Percentiles rank a stretch among this genome's conserved stretches.
Evolutionary conservation across 2,888 invertebrate genomes (phyloP).

Genomic region (Papilio elwesi): DNA sequence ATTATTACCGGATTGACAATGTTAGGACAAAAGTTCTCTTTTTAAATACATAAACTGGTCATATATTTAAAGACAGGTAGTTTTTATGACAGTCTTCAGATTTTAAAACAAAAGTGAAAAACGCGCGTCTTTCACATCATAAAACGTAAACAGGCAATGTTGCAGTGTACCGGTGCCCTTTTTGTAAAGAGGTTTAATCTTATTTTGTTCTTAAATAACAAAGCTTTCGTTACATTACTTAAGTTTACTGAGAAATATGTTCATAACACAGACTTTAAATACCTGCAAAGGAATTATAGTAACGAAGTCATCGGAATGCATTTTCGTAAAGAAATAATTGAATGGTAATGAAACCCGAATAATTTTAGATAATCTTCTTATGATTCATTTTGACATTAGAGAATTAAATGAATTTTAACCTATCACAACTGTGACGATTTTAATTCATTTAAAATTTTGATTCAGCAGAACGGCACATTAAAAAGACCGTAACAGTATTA

Average conservation of each 20-base stretch:
- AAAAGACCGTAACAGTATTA: too few species aligned
- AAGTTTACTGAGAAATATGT: not conserved
- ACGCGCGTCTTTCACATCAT: not conserved
- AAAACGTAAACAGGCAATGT: constrained; percentile 14
- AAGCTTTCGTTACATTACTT: not conserved
- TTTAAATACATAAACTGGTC: constrained; percentile 1
- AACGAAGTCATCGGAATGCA: not conserved
- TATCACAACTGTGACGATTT: too few species aligned
- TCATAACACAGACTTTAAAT: not conserved
- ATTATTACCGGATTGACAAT: too few species aligned
- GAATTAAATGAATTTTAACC: too few species aligned
- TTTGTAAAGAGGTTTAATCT: not conserved
- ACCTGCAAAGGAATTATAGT: not conserved
- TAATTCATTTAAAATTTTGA: too few species aligned
- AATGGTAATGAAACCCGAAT: too few species aligned
- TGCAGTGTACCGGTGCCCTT: not conserved
- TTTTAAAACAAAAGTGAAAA: constrained; percentile 22
- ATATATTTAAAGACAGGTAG: constrained; percentile 8
- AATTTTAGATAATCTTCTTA: too few species aligned
- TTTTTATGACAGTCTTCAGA: constrained; percentile 25
- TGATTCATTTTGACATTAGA: too few species aligned
- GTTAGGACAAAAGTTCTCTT: not conserved
- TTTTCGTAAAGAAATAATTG: too few species aligned
- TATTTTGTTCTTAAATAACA: not conserved
- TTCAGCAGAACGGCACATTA: too few species aligned